Base-by-base conservation (phyloP, 2,113 vertebrate species). In the Caloenas nicobarica region DNA sequence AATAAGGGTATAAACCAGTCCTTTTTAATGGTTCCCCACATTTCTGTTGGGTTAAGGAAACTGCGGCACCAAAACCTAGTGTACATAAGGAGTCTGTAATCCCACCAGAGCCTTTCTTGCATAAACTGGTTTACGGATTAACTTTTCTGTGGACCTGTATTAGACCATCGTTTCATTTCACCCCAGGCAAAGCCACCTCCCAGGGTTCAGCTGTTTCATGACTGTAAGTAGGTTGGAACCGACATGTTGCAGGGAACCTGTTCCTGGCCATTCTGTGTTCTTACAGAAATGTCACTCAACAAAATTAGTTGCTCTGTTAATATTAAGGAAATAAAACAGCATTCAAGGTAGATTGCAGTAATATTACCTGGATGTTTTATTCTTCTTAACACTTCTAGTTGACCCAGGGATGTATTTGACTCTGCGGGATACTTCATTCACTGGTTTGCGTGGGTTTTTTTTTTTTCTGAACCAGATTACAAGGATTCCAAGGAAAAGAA, bases 401-500 rank as follows among this genome's bases (percentile, higher is more conserved):
- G 36, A 46, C 17, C 18, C 23, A 19, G 28, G 26, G 77, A 23
- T 46, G 22, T 25, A 4, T 66, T 79, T 12, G 15, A 21, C 72
- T 78, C 31, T 2, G 5, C 25, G 44, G 21, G 44, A 64, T 7
- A 31, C 22, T 42, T 86, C 26, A 58, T 28, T 85, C 44, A 4
- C 40, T 34, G 48, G 2, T 54, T 33, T 65, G 66, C 46, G 44
- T 40, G 3, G n/a, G n/a, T n/a, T n/a, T n/a, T 54, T 29, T 24
- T 73, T 44, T 61, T 62, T 68, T 38, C 86, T 88, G 14, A 65
- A 86, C 56, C 96, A 99, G 99, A 99, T 96, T 98, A 98, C 8
- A 99, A 99, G 48, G 99, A 99, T 71, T 97, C 98, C 88, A 99
- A 99, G 88, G 99, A 99, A 70, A 99, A 98, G 96, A 98, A 98